Base-by-base conservation (phyloP, 2,113 vertebrate species). In the Indri indri region DNA sequence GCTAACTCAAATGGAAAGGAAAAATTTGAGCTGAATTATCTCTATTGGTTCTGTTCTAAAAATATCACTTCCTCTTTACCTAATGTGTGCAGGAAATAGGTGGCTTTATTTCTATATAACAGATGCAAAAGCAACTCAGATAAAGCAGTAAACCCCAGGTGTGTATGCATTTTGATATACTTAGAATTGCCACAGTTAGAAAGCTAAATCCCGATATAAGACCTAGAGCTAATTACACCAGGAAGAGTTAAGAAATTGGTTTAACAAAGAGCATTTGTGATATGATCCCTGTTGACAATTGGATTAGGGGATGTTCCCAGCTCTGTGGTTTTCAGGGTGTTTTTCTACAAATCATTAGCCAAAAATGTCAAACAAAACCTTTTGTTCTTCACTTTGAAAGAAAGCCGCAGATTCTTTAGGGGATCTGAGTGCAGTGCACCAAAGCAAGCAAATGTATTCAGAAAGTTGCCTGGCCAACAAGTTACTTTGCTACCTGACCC, bases 191-290 rank as follows among this genome's bases (percentile, higher is more conserved):
- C 50, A 83, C 91, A 94, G 93, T 95, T 97, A 95, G 93, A 94
- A 95, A 94, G 37, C 74, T 95, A 91, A 96, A 68, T 63, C 86
- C 37, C 1, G 0, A 79, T 83, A 80, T 89, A 97, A 80, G 68
- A 96, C 73, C 54, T 61, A 86, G 91, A 97, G 68, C 96, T 97
- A 94, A 97, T 97, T 96, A 96, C 89, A 93, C 71, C 32, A 80
- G 52, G 42, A 97, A 85, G 88, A 96, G 70, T 93, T 37, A 87
- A 74, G 85, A 97, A 97, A 95, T 70, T 94, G 93, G 73, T 91
- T 96, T 97, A 96, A 91, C 86, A 91, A 90, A 94, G 82, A 79
- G 85, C 97, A 89, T 95, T 93, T 98, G 89, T 97, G 93, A 95
- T 85, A 86, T 96, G 96, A 97, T 89, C 86, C 66, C 73, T 87